Base-by-base conservation (phyloP, 2,888 invertebrate genomes). In the Drosophila tanythrix region DNA sequence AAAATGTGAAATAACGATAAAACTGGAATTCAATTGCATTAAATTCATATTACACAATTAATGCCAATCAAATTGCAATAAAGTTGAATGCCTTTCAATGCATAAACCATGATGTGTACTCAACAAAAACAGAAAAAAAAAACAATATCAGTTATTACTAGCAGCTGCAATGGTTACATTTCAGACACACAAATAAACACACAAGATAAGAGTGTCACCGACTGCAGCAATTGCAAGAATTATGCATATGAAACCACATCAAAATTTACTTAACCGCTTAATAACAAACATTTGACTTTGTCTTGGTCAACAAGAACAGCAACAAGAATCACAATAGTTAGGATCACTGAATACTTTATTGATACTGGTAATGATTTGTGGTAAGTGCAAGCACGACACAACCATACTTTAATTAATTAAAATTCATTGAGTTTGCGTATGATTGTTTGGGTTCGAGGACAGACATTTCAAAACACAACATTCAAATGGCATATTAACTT, bases 401-500 rank as follows among this genome's bases (percentile, higher is more conserved):
- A 68, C 77, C 70, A 80, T 77, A 66, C 75, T 88, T 88, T 79
- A 90, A 85, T 90, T 85, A 85, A 85, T 85, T 85, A 86, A 88
- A 90, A 88, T 85, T 83, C 90, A 90, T 88, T 86, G 83, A 27
- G 38, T 68, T 55, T 50, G 29, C 2, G 11, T 18, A 18, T 21
- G 29, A 38, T 56, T 56, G 29, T 31, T 40, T 48, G 43, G n/a
- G 18, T n/a, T 35, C 21, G 25, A 51, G 29, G 27, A 33, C 38
- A 65, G 48, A 58, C 55, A 57, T 52, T 40, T 58, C 60, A 67
- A 79, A 82, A 76, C 75, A 79, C 75, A 77, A 70, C 81, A 85
- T 88, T 80, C 75, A 80, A 90, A 90, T 85, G 90, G 74, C 87
- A 86, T 88, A 90, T 85, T 85, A 85, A 85, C 85, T 88, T 86